These are phyloP conservation scores for Macropodus opercularis DNA, from an alignment of 2,797 vertebrate genomes.

Conservation along the genomic window DNA sequence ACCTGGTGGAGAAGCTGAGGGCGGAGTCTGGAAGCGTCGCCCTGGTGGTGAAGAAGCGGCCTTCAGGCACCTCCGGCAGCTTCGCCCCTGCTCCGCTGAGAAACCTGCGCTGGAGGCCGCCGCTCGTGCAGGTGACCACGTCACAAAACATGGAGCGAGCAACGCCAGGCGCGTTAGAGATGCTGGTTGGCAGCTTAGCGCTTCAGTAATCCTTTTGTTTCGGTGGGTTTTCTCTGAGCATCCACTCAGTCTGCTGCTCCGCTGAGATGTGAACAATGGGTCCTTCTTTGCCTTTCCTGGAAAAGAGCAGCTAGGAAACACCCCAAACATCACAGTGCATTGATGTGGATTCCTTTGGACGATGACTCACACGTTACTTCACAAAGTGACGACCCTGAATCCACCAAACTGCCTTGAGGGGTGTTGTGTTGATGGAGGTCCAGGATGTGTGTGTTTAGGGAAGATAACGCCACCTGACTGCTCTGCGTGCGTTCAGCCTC, in stretches of 20 bases:
- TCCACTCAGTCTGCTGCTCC: conserved; percentile 20
- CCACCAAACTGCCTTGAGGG: conserved; percentile 4
- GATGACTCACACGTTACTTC: conserved; percentile 48
- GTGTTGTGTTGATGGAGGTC: conserved; percentile 18
- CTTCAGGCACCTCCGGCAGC: conserved; percentile 81
- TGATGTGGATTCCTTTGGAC: conserved; percentile 31
- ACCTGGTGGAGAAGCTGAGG: conserved; percentile 89
- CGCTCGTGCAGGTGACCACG: conserved; percentile 86
- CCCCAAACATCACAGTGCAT: background rate
- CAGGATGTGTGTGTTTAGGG: conserved; percentile 71
- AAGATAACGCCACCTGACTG: conserved; percentile 25
- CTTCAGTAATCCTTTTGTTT: no score
- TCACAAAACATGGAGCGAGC: background rate
- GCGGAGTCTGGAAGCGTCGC: conserved; percentile 86
- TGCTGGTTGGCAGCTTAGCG: no score
- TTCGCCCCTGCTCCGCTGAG: conserved; percentile 90
- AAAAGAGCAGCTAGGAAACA: conserved; percentile 7
- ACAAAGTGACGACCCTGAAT: conserved; percentile 40
- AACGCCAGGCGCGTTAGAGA: no score
- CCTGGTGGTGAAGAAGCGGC: conserved; percentile 92
- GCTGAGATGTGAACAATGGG: conserved; percentile 49
- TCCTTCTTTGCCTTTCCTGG: conserved; percentile 43
- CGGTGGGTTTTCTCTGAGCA: no score
- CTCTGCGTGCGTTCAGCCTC: background rate
- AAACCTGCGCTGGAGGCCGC: conserved; percentile 94